Base-by-base conservation (phyloP, 2,113 vertebrate species). In the Pithys albifrons region DNA sequence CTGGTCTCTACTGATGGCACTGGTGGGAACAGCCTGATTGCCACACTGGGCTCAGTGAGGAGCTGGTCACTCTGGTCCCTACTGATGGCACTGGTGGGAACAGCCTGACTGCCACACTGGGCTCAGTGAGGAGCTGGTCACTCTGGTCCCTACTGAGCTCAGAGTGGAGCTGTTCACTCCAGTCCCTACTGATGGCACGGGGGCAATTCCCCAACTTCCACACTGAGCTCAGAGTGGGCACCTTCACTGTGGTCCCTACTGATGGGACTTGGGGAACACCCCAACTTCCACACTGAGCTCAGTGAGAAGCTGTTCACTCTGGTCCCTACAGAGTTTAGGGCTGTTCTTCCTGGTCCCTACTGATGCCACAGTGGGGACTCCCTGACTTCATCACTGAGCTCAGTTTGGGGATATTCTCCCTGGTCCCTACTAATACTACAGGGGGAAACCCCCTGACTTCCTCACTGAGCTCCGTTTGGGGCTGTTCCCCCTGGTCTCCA, bases 21-120 rank as follows among this genome's bases (percentile, higher is more conserved):
- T 39, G 39, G 39, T 39, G 39, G 39, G 43, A 35, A 62, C 16
- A n/a, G 1, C 20, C 12, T 6, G 1, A 22, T 18, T 64, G 8
- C 35, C 27, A 3, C 1, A 1, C 7, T 9, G 41, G 76, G 49
- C 49, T 88, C 22, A 3, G 77, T 28, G 6, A 12, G 37, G 37
- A 19, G 28, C n/a, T 19, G 18, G 27, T 48, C n/a, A 2, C 57
- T 35, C 25, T 18, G 37, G 4, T 45, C 25, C 67, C 49, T 18
- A 24, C n/a, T 14, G 46, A 83, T 41, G 41, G 41, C 13, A 41
- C 41, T 41, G 41, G 41, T 41, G 41, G 41, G 43, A 37, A 62
- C 16, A n/a, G 1, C 20, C 12, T 6, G 1, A 22, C 22, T 64
- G 8, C 35, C 27, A 3, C 1, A 1, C 7, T 9, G 41, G 76